Percentiles rank a stretch among this genome's conserved stretches.
phyloP scores from a whole-genome alignment of 2,113 vertebrate species.

The Taxidea taxus region DNA sequence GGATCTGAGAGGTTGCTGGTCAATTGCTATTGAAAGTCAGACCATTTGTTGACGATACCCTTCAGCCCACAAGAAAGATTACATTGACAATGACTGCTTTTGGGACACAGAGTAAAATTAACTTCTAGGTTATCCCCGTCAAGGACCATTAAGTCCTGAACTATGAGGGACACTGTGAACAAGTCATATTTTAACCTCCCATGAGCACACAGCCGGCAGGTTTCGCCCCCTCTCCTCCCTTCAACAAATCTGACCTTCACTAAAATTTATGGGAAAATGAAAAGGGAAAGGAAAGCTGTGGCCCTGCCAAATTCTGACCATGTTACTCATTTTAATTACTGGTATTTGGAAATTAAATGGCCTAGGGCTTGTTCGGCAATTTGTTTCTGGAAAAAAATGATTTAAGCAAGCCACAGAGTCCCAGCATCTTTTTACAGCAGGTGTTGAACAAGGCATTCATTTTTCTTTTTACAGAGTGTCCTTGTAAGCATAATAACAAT shows the following conservation, averaged over 20 bases:
- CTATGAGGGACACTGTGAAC: conserved; percentile 87
- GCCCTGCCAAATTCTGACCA: conserved; percentile 81
- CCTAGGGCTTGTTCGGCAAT: conserved; percentile 80
- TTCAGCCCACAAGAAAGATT: conserved; percentile 85
- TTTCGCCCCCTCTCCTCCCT: conserved; percentile 77
- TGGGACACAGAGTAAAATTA: conserved; percentile 88
- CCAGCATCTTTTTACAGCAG: conserved; percentile 82
- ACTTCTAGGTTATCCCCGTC: conserved; percentile 89
- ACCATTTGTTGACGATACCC: conserved; percentile 81
- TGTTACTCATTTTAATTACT: conserved; percentile 89
- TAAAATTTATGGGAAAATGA: conserved; percentile 88
- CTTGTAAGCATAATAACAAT: conserved; percentile 88
- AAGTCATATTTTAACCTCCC: conserved; percentile 88
- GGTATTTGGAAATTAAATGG: conserved; percentile 86
- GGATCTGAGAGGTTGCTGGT: conserved; percentile 66
- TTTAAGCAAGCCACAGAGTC: conserved; percentile 80
- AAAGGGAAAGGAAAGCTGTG: conserved; percentile 80
- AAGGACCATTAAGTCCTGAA: conserved; percentile 89
- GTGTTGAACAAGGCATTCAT: conserved; percentile 81
- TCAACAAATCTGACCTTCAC: conserved; percentile 87
- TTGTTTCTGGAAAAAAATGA: conserved; percentile 82
- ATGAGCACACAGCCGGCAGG: conserved; percentile 80
- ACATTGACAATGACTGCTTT: conserved; percentile 85
- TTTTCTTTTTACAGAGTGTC: conserved; percentile 84
- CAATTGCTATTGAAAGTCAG: conserved; percentile 82